Evolutionary conservation across 2,888 invertebrate genomes (phyloP).

Genomic region (Sialis fuliginosa): DNA sequence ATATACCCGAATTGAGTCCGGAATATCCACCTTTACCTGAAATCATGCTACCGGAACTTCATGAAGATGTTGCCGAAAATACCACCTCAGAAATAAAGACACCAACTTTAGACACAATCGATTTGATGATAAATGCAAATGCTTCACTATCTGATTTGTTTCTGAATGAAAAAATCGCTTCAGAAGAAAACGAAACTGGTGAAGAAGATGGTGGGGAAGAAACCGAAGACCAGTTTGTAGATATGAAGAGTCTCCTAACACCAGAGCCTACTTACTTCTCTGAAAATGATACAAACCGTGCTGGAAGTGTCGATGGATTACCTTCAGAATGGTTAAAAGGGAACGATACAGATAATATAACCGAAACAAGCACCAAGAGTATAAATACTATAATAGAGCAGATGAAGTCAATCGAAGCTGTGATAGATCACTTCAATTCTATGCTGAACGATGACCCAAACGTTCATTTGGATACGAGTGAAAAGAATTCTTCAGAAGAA

Average conservation of each 20-base stretch:
- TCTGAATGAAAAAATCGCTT: too few relatives aligned
- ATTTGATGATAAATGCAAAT: too few relatives aligned
- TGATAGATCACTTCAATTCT: neutral
- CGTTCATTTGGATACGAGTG: neutral
- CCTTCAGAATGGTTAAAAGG: neutral
- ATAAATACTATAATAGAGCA: neutral
- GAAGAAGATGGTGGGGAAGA: too few relatives aligned
- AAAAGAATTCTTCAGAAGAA: slow-evolving; percentile 1
- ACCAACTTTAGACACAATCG: neutral
- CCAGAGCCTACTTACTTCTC: slow-evolving; percentile 14
- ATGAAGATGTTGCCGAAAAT: slow-evolving; percentile 10
- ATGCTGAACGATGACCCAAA: neutral
- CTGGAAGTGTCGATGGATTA: neutral
- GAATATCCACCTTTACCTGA: slow-evolving; percentile 34
- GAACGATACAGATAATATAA: neutral
- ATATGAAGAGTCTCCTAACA: neutral
- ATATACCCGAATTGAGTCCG: slow-evolving; percentile 24
- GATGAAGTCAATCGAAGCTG: neutral
- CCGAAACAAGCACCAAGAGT: neutral
- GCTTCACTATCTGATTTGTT: too few relatives aligned
- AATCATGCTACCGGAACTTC: slow-evolving; percentile 22
- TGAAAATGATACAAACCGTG: slow-evolving; percentile 6
- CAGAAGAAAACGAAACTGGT: too few relatives aligned
- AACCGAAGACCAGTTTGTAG: too few relatives aligned
- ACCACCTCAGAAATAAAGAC: slow-evolving; percentile 5